These are phyloP conservation scores for Catamblyrhynchus diadema DNA, from an alignment of 2,797 vertebrate species.

Conservation along the genomic window DNA sequence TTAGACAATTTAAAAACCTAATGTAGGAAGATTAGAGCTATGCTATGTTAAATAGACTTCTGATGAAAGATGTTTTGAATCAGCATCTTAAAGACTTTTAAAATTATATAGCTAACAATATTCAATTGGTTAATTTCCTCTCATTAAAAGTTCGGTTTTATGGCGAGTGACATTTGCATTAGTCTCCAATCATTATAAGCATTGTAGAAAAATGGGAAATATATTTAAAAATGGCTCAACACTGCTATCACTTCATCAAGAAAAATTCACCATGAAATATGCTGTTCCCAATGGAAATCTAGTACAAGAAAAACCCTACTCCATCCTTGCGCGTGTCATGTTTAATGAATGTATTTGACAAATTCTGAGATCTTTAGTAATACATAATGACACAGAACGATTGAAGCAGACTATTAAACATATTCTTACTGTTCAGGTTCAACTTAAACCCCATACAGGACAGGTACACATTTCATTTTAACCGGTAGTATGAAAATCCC, in stretches of 20 bases:
- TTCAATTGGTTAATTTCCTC: conserved; percentile 5
- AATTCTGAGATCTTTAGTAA: conserved; percentile 46
- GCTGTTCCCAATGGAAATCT: conserved; percentile 32
- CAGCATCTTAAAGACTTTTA: background rate
- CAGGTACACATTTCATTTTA: background rate
- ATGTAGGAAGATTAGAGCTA: background rate
- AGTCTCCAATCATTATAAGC: background rate
- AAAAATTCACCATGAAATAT: conserved; percentile 36
- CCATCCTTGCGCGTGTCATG: conserved; percentile 28
- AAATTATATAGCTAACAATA: conserved; percentile 16
- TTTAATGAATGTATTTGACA: conserved; percentile 63
- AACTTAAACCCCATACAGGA: conserved; percentile 17
- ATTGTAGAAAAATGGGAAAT: background rate
- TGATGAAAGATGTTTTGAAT: conserved; percentile 3
- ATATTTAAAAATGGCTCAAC: conserved; percentile 35
- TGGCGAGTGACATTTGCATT: conserved; percentile 15
- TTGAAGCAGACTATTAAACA: conserved; percentile 39
- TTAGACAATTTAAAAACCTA: background rate
- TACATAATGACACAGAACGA: conserved; percentile 14
- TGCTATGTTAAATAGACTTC: background rate
- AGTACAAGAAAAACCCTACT: conserved; percentile 38
- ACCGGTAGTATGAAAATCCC: background rate
- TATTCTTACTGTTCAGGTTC: conserved; percentile 9
- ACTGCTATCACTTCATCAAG: conserved; percentile 15
- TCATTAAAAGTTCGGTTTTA: conserved; percentile 23